Base-by-base conservation (phyloP, 2,888 invertebrate species). In the Cantharis rustica region DNA sequence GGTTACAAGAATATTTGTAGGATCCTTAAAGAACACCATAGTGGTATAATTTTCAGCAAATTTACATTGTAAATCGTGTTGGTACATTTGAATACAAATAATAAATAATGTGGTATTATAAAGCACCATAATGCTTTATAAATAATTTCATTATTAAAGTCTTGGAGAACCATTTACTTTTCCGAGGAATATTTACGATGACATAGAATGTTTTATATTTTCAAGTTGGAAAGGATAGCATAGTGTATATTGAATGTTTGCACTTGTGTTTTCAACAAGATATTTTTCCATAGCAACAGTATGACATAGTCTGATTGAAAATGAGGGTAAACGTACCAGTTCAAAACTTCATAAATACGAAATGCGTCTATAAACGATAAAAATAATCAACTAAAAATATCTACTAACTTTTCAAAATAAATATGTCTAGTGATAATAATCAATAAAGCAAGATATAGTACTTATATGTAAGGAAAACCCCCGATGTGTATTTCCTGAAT, bases 371-470 rank as follows among this genome's bases (percentile, higher is more conserved):
- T 73, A 69, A 73, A 68, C 70, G 70, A n/a, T 47, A 47, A 47
- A 47, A 47, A 47, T 47, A 47, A 47, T 47, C 47, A 47, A 47
- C 47, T 47, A n/a, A 47, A 47, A 31, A 61, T 15, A 74, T 74
- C 79, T 5, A 81, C 81, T 81, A 81, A 79, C 79, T 80, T 82
- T 81, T 81, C 81, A 82, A 83, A 82, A 80, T 79, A 79, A 81
- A 83, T 81, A 80, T 79, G 81, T 81, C 79, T 80, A 78, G 78
- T 79, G 81, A 81, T 81, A 83, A 82, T 82, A 83, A 82, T 82
- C 82, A 82, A 82, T 82, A 78, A 81, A 79, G 81, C 82, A 27
- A 23, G 26, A 27, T 27, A 27, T 23, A 23, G n/a, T 27, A 9
- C n/a, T 2, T 1, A 11, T 27, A 31, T 31, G 31, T 3, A 31